Evolutionary conservation across 2,113 vertebrate genomes (phyloP).

Genomic region (Sturnus vulgaris): DNA sequence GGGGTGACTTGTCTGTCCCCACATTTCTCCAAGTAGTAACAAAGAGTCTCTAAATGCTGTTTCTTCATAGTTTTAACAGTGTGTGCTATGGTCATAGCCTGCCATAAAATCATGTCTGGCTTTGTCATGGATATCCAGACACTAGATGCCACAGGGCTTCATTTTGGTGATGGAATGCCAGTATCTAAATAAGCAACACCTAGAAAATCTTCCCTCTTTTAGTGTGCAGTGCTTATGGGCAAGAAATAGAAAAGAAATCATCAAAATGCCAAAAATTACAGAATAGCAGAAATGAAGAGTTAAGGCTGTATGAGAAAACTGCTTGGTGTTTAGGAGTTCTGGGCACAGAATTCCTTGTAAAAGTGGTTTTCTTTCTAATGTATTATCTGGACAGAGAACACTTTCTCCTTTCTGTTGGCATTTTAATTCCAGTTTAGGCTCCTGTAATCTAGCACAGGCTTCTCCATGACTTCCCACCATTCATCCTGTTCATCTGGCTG

Average conservation of each 20-base stretch:
- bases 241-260: background rate
- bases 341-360: background rate
- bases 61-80: background rate
- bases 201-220: background rate
- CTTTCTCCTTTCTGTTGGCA: background rate
- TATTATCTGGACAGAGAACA: background rate
- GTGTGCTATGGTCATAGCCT: background rate
- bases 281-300: background rate
- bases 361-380: background rate
- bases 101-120: background rate
- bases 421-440: background rate
- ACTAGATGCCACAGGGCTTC: background rate
- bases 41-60: background rate
- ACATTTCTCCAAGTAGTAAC: background rate
- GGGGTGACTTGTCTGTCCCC: background rate
- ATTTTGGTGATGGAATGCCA: background rate
- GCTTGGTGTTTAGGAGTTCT: background rate
- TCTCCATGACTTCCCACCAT: background rate
- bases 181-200: background rate
- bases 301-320: background rate
- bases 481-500: background rate
- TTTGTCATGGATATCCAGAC: background rate
- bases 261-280: background rate
- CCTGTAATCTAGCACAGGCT: background rate
- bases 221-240: background rate